A percentile compares a stretch with the other conserved stretches of the same genome.
phyloP scores from a whole-genome alignment of 2,888 invertebrate genomes.

The Gerris lacustris region DNA sequence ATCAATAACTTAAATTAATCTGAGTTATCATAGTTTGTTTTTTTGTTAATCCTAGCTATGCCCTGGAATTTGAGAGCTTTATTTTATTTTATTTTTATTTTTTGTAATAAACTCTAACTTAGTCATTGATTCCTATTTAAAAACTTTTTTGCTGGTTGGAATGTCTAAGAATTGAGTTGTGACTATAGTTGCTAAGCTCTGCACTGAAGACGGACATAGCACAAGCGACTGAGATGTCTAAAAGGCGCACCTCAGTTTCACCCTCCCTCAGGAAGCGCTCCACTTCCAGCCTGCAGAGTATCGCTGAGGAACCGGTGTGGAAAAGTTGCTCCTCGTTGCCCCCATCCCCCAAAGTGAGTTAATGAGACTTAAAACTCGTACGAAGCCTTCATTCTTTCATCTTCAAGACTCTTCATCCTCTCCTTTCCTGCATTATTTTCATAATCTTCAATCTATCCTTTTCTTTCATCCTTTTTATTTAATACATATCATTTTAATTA shows the following conservation, averaged over 20 bases:
- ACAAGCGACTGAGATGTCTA: constrained; percentile 41
- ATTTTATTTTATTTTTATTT: too few species aligned
- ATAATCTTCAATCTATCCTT: neutral
- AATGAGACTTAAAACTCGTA: neutral
- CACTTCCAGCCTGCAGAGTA: neutral
- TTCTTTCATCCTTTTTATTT: neutral
- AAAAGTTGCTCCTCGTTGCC: constrained; percentile 15
- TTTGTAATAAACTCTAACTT: too few species aligned
- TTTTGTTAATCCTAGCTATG: too few species aligned
- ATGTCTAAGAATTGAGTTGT: neutral
- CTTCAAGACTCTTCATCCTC: neutral
- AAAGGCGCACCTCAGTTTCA: neutral
- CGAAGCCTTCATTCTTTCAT: too few species aligned
- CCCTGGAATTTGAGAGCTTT: too few species aligned
- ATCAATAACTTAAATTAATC: too few species aligned
- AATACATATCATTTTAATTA: neutral
- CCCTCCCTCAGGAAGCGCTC: neutral
- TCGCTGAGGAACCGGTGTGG: constrained; percentile 1
- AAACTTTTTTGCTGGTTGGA: too few species aligned
- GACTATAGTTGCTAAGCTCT: constrained; percentile 56
- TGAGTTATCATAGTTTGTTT: too few species aligned
- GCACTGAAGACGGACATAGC: constrained; percentile 64
- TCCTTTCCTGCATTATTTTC: neutral
- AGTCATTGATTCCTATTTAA: too few species aligned
- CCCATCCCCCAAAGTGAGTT: constrained; percentile 19